phyloP scores from a whole-genome alignment of 2,888 invertebrate species.

The Parapristionchus giblindavisi region DNA sequence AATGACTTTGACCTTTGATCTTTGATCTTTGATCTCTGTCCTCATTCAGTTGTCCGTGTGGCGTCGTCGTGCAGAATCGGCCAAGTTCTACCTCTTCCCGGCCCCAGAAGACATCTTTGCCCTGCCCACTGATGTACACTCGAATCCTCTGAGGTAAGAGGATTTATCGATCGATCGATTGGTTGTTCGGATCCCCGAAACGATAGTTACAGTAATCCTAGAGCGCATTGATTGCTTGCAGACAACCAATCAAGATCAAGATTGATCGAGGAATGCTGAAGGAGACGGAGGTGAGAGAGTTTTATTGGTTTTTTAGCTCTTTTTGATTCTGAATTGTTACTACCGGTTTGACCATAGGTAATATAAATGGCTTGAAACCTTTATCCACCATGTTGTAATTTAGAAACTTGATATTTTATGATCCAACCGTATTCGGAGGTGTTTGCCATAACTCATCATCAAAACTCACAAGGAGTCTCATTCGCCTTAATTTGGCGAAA shows the following conservation, averaged over 20 bases:
- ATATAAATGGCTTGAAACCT: no score
- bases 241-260: conserved; percentile 39
- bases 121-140: conserved; percentile 89
- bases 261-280: neutral
- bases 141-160: conserved; percentile 87
- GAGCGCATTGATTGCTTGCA: neutral
- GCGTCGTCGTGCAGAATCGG: conserved; percentile 24
- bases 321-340: no score
- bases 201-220: neutral
- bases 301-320: no score
- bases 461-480: no score
- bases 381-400: no score
- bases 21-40: neutral
- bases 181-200: conserved; percentile 38
- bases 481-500: no score
- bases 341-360: no score
- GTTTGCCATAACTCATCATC: no score
- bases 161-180: conserved; percentile 81
- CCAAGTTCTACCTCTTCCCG: conserved; percentile 85
- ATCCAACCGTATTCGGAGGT: no score
- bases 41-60: conserved; percentile 7
- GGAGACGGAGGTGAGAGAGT: conserved; percentile 39
- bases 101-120: conserved; percentile 96
- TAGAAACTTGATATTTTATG: no score
- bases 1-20: no score